Base-by-base conservation (phyloP, 2,797 vertebrate species). In the Sardinella longiceps region DNA sequence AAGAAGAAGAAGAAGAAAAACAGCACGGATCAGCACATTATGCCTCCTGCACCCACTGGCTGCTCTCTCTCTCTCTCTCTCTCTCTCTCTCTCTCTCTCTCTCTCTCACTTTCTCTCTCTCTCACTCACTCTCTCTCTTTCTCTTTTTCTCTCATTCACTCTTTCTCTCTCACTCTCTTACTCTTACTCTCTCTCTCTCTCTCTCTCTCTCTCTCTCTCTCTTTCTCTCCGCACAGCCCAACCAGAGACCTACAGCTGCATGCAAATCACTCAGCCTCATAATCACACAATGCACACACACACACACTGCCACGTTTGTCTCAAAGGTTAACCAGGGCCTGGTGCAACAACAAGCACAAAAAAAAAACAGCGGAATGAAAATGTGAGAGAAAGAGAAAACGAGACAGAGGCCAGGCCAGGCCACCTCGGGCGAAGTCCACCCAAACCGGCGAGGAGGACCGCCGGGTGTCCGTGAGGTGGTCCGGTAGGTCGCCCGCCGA, bases 401-500 rank as follows among this genome's bases (percentile, higher is more conserved):
- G 51, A 51, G 50, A 20, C 18, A 23, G 18, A 53, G 51, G 51
- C 18, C 50, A 12, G 11, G 46, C 3, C 50, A 11, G 66, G 30
- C 70, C 70, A 43, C 70, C 70, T 39, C 33, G 1, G 15, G 7
- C 9, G 66, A 74, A 37, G 20, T 7, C 37, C 70, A 20, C 1
- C 37, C 1, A 43, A 77, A 23, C 37, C 2, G 23, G 70, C 66
- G 20, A 39, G 37, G 56, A n/a, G 18, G 70, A 23, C 33, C 77
- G 0, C 0, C 50, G 51, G 18, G 50, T 50, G 81, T 80, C 53
- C 80, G 7, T 10, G 86, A 85, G 86, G 81, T 81, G 84, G 84
- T 83, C 86, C 85, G 46, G 80, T 80, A 89, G 85, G 88, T 90
- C 81, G 48, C 48, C 80, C 28, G 46, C 46, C 46, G 46, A 48